Conservation (phyloP, 2,888 invertebrate species). For the Drosophila niveifrons region DNA sequence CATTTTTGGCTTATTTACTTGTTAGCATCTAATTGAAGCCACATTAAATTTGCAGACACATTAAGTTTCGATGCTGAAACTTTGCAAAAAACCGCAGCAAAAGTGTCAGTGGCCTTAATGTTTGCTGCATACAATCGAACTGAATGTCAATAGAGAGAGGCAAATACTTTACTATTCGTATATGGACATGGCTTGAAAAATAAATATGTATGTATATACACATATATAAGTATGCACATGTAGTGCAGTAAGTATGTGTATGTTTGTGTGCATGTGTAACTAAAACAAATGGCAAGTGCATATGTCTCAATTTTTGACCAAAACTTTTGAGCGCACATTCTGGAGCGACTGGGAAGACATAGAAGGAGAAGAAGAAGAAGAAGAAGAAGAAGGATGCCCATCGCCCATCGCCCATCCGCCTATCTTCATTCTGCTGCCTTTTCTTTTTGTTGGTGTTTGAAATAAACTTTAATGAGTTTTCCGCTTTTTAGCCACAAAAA, state of each 20-base stretch:
- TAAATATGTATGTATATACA: background rate
- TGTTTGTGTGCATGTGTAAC: background rate
- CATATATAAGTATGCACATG: too few relatives aligned
- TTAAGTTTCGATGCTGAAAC: background rate
- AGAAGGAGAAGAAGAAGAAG: too few relatives aligned
- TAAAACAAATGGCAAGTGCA: conserved; percentile 7
- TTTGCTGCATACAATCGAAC: conserved; percentile 2
- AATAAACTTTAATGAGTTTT: conserved; percentile 73
- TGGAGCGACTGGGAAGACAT: background rate
- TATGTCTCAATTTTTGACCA: conserved; percentile 19
- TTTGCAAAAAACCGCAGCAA: background rate
- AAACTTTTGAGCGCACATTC: conserved; percentile 4
- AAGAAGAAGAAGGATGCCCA: background rate
- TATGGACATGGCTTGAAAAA: background rate
- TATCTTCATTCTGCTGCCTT: background rate
- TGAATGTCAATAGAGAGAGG: conserved; percentile 1
- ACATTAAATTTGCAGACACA: background rate
- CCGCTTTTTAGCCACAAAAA: conserved; percentile 67
- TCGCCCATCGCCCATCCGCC: background rate
- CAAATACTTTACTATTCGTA: background rate
- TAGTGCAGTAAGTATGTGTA: background rate
- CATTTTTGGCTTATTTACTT: background rate
- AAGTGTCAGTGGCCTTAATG: conserved; percentile 2
- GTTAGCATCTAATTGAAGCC: background rate
- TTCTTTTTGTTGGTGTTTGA: background rate